phyloP scores from a whole-genome alignment of 2,113 vertebrate genomes.

The Cyanistes caeruleus region DNA sequence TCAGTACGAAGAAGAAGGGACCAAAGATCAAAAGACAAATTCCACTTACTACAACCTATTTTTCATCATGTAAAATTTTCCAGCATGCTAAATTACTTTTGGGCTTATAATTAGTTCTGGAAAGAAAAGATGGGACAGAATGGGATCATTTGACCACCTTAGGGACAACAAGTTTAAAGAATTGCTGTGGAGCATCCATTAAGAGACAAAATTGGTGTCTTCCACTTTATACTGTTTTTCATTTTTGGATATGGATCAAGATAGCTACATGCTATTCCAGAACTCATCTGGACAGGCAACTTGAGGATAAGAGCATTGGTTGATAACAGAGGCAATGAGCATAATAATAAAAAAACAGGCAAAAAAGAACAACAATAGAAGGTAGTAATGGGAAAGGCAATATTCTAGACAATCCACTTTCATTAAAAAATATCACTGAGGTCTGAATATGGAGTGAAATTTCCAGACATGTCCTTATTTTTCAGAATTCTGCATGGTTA shows the following conservation, averaged over 20 bases:
- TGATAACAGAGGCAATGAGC: background rate
- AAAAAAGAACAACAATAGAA: background rate
- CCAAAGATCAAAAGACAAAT: slow-evolving; percentile 45
- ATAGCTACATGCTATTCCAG: background rate
- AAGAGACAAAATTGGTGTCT: background rate
- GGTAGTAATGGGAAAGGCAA: background rate
- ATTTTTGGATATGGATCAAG: background rate
- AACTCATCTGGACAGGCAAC: background rate
- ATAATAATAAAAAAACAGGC: background rate
- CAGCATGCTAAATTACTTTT: background rate
- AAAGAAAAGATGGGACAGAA: background rate
- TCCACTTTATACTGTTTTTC: background rate
- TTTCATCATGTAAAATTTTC: background rate
- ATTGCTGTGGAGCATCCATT: background rate
- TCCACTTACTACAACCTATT: slow-evolving; percentile 21
- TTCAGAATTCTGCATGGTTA: background rate
- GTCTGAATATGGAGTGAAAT: background rate
- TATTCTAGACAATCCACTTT: background rate
- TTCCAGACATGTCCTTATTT: background rate
- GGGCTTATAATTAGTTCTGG: background rate
- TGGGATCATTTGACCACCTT: background rate
- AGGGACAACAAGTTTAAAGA: background rate
- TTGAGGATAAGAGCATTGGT: background rate
- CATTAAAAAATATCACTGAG: background rate
- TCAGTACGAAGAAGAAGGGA: slow-evolving; percentile 17